Base-by-base conservation (phyloP, 30 jellyfish, hydroid and myxozoan genomes). In the Hydractinia symbiolongicarpus region DNA sequence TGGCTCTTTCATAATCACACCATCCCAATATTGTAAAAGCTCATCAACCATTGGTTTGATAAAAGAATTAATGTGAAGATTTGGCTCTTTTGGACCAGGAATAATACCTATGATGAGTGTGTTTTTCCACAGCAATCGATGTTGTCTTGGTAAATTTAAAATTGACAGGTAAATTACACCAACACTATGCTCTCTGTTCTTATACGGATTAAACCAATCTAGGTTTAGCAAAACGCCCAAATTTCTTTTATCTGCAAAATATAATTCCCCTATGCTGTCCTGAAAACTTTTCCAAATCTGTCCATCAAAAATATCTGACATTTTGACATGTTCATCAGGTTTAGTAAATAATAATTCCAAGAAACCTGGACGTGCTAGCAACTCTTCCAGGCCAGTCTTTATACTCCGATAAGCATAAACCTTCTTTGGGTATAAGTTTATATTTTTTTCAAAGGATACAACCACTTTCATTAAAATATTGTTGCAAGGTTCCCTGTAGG, bases 11-110 rank as follows among this genome's bases (percentile, higher is more conserved):
- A 64, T 58, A 11, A 64, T 51, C 40, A 6, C 17, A n/a, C 74
- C 74, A 64, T 64, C 74, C 74, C 74, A 64, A 64, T n/a, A 64
- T 51, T 64, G 52, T 64, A 64, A 51, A 7, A 64, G 17, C 40
- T 64, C 74, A 13, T 6, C 16, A 13, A 64, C 74, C 40, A 64
- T n/a, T 7, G 74, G 74, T 13, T 7, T 64, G 19, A 64, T 7
- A 13, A n/a, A 64, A 13, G 74, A 64, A 64, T 64, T 64, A 7
- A 64, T 64, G 7, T 64, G 74, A 44, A 6, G 17, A 6, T 44
- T n/a, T 64, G 74, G 74, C 40, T 64, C 74, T 13, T 64, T 64
- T 64, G 74, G 74, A 6, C 17, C 74, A 6, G 74, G 74, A 64
- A 64, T 64, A n/a, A 64, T 64, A 6, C 74, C 74, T 7, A 64